Conservation (phyloP, 1,140 invertebrate genomes). For the Neuroterus valhalla region DNA sequence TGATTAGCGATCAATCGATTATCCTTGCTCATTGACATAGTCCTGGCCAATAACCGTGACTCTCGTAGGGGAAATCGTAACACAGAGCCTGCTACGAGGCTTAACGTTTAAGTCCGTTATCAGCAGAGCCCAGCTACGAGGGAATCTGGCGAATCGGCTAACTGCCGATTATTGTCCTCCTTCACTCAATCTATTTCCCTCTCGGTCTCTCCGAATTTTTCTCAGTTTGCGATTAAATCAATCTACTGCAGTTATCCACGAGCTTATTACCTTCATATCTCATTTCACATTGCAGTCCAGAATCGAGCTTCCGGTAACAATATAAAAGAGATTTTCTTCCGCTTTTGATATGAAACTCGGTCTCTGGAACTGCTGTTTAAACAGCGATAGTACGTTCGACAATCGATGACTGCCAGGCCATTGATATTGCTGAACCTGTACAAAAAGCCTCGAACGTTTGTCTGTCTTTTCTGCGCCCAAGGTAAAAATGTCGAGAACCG, state of each 20-base stretch:
- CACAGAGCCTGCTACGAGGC: slow-evolving; percentile 29
- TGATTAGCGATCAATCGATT: slow-evolving; percentile 20
- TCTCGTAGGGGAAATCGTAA: slow-evolving; percentile 8
- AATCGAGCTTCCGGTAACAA: not conserved
- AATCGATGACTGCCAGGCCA: not conserved
- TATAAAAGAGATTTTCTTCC: not conserved
- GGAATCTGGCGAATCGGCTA: slow-evolving; percentile 38
- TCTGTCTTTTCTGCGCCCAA: not conserved
- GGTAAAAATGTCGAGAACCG: not conserved
- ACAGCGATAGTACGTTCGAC: not conserved
- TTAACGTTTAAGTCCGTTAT: slow-evolving; percentile 49
- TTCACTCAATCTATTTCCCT: slow-evolving; percentile 2
- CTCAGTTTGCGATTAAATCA: not conserved
- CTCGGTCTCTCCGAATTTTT: not conserved
- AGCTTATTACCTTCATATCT: slow-evolving; percentile 1
- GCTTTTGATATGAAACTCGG: not conserved
- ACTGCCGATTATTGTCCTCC: slow-evolving; percentile 43
- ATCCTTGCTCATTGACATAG: slow-evolving; percentile 23
- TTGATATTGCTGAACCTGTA: not conserved
- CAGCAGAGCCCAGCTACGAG: slow-evolving; percentile 38
- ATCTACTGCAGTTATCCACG: not conserved
- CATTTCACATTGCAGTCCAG: not conserved
- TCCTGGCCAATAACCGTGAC: slow-evolving; percentile 29
- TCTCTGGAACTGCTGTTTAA: slow-evolving; percentile 6
- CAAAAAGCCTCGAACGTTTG: not conserved